Conservation (phyloP, 2,113 vertebrate species). For the Pimephales promelas region DNA sequence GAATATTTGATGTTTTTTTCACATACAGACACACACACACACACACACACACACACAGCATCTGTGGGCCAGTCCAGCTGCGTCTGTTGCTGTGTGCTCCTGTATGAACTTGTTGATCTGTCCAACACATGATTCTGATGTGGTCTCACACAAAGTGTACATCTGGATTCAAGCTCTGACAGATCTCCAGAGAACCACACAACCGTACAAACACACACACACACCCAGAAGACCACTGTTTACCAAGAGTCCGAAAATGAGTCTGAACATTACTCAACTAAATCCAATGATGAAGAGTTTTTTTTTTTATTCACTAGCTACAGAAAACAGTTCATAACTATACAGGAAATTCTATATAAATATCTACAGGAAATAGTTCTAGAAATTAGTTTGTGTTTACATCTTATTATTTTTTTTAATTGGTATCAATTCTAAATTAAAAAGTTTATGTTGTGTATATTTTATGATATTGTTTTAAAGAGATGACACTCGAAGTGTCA, state of each 20-base stretch:
- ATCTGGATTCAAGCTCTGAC: constrained; percentile 11
- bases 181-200: constrained; percentile 11
- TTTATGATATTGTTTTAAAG: not conserved
- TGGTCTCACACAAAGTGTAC: constrained; percentile 8
- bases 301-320: not conserved
- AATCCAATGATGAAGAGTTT: not conserved
- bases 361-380: not conserved
- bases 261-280: not conserved
- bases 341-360: not conserved
- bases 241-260: not conserved
- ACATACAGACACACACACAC: not conserved
- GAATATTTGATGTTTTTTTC: not conserved
- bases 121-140: constrained; percentile 6
- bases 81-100: not conserved
- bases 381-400: not conserved
- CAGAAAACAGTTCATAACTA: not conserved
- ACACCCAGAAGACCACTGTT: constrained; percentile 1
- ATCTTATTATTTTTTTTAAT: not conserved
- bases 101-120: not conserved
- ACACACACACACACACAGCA: not conserved
- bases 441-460: not conserved
- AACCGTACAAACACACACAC: constrained; percentile 30
- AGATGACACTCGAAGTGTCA: not conserved
- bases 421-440: not conserved
- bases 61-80: constrained; percentile 2